These are phyloP conservation scores for Erannis defoliaria DNA, from an alignment of 2,888 invertebrate genomes.

Conservation along the genomic window DNA sequence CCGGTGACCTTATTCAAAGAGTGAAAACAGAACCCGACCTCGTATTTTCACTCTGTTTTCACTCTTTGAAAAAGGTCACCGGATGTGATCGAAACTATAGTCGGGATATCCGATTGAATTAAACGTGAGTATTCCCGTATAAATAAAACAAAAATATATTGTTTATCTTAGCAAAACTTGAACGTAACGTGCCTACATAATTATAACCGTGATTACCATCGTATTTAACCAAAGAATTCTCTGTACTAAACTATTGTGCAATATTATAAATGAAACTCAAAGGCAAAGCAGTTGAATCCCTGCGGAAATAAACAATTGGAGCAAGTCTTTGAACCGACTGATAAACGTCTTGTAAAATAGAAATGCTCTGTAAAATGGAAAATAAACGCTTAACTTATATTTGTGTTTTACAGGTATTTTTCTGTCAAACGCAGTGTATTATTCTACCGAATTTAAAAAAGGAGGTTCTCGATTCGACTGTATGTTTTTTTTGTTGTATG, in stretches of 20 bases:
- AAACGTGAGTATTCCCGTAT: too few species aligned
- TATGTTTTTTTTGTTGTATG: too few species aligned
- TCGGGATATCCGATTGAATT: too few species aligned
- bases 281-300: slow-evolving; percentile 10
- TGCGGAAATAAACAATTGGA: slow-evolving; percentile 2
- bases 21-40: too few species aligned
- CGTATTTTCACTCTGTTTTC: too few species aligned
- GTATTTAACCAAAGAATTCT: not conserved
- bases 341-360: slow-evolving; percentile 2
- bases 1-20: too few species aligned
- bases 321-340: slow-evolving; percentile 2
- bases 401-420: not conserved
- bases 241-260: slow-evolving; percentile 1
- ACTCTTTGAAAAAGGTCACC: too few species aligned
- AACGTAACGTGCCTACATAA: not conserved
- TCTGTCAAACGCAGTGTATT: not conserved
- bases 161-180: not conserved
- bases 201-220: not conserved
- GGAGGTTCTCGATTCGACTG: too few species aligned
- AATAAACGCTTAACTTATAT: too few species aligned
- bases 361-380: not conserved
- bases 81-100: too few species aligned
- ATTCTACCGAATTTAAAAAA: too few species aligned
- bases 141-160: too few species aligned
- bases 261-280: not conserved